Evolutionary conservation across 64 coral and sea anemone species (phyloP).

Genomic region (Stichodactyla helianthus): DNA sequence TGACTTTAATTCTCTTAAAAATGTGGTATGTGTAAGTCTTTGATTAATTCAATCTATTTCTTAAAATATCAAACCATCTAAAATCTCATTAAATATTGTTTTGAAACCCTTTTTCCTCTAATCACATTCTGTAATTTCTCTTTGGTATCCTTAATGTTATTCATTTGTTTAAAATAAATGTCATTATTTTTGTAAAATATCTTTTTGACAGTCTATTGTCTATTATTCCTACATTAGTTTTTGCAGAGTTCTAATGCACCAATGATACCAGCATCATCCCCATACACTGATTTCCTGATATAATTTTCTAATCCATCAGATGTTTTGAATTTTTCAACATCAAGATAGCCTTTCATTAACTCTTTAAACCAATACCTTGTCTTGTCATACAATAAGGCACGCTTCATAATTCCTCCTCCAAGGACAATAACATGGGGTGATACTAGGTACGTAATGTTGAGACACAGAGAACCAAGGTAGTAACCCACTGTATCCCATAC

Average conservation of each 20-base stretch:
- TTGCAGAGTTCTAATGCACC: constrained; percentile 71
- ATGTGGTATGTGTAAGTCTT: too few relatives aligned
- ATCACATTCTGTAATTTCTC: not conserved
- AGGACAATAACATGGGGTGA: constrained; percentile 87
- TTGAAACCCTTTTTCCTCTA: not conserved
- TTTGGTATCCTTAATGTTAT: not conserved
- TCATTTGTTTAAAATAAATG: not conserved
- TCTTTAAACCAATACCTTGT: constrained; percentile 67
- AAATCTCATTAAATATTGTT: not conserved
- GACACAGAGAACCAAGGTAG: constrained; percentile 86
- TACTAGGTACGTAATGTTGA: constrained; percentile 70
- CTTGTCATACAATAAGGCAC: constrained; percentile 49
- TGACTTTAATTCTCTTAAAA: too few relatives aligned
- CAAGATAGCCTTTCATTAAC: constrained; percentile 62
- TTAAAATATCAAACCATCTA: not conserved
- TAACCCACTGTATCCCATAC: constrained; percentile 92
- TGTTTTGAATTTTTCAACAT: constrained; percentile 75
- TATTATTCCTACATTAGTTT: not conserved
- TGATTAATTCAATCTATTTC: too few relatives aligned
- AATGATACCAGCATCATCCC: constrained; percentile 69
- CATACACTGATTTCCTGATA: constrained; percentile 65
- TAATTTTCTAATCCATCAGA: constrained; percentile 59
- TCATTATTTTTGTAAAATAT: not conserved
- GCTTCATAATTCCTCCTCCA: constrained; percentile 87
- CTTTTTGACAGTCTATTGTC: not conserved